A percentile compares a stretch with the other conserved stretches of the same genome.
These are phyloP conservation scores for Drosophila repleta DNA, from an alignment of 1,140 invertebrate species.

Conservation along the genomic window DNA sequence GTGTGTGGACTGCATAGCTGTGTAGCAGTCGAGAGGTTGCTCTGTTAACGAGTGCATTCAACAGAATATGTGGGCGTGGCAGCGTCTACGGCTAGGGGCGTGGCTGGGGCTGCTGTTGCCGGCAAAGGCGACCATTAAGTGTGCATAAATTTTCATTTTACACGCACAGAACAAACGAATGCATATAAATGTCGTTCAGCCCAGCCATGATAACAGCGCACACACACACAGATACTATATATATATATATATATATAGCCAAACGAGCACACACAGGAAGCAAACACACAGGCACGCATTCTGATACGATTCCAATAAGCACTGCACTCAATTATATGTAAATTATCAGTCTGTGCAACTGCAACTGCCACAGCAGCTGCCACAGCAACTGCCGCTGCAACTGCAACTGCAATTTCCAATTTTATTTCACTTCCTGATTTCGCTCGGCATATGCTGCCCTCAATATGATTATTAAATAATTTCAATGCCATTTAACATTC, in stretches of 20 bases:
- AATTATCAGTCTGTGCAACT: constrained; percentile 48
- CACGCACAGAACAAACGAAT: constrained; percentile 44
- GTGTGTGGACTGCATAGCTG: constrained; percentile 10
- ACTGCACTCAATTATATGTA: constrained; percentile 58
- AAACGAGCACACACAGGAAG: constrained; percentile 15
- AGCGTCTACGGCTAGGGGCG: not conserved
- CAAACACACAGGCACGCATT: constrained; percentile 10
- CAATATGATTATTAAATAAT: constrained; percentile 48
- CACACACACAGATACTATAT: constrained; percentile 4
- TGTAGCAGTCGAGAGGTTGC: constrained; percentile 15
- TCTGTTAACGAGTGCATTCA: constrained; percentile 49
- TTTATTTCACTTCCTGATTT: constrained; percentile 35
- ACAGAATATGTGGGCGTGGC: constrained; percentile 47
- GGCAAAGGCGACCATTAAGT: constrained; percentile 51
- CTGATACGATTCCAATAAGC: not conserved
- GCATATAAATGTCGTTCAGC: constrained; percentile 48
- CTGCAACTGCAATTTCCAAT: constrained; percentile 43
- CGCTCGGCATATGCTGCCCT: constrained; percentile 26
- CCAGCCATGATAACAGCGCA: constrained; percentile 30
- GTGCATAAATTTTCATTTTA: constrained; percentile 63
- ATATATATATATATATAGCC: no score
- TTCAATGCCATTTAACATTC: constrained; percentile 45
- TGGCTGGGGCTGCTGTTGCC: not conserved
- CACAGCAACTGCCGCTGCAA: constrained; percentile 15
- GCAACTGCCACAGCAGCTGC: constrained; percentile 1